phyloP scores from a whole-genome alignment of 2,888 invertebrate genomes.

The Eilema depressum region DNA sequence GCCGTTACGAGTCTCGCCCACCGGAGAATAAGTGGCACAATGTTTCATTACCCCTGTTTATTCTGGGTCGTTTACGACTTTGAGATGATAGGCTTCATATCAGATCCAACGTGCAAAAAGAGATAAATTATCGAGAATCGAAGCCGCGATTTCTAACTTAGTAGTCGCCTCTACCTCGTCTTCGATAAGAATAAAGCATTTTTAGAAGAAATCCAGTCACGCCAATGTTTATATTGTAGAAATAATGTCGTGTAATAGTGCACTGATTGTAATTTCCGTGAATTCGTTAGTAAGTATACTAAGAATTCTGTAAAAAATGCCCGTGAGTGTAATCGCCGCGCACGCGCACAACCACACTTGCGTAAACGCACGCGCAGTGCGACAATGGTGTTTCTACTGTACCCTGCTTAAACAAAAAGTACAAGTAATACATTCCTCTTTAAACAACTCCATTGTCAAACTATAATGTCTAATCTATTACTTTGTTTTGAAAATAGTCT shows the following conservation, averaged over 20 bases:
- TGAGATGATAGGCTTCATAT: too few relatives aligned
- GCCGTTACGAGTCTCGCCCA: too few relatives aligned
- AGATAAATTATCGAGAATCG: too few relatives aligned
- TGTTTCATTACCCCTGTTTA: too few relatives aligned
- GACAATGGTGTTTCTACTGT: slow-evolving; percentile 34
- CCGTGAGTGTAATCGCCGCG: slow-evolving; percentile 15
- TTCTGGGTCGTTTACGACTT: too few relatives aligned
- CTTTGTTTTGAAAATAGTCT: background rate
- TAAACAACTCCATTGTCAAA: slow-evolving; percentile 6
- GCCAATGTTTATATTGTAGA: background rate
- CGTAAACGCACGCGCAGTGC: slow-evolving; percentile 32
- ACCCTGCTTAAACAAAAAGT: slow-evolving; percentile 28
- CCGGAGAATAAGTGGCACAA: too few relatives aligned
- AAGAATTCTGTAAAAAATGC: background rate
- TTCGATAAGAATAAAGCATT: background rate
- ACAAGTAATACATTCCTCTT: background rate
- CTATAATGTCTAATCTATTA: slow-evolving; percentile 5
- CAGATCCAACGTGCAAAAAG: too few relatives aligned
- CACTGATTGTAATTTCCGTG: slow-evolving; percentile 15
- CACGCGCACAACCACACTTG: background rate
- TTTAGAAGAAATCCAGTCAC: too few relatives aligned
- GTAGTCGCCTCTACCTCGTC: background rate
- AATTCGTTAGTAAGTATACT: slow-evolving; percentile 6
- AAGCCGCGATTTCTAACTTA: too few relatives aligned
- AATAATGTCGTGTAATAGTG: background rate